Evolutionary conservation across 2,113 vertebrate genomes (phyloP).

Genomic region (Rhegmatorhina hoffmannsi): DNA sequence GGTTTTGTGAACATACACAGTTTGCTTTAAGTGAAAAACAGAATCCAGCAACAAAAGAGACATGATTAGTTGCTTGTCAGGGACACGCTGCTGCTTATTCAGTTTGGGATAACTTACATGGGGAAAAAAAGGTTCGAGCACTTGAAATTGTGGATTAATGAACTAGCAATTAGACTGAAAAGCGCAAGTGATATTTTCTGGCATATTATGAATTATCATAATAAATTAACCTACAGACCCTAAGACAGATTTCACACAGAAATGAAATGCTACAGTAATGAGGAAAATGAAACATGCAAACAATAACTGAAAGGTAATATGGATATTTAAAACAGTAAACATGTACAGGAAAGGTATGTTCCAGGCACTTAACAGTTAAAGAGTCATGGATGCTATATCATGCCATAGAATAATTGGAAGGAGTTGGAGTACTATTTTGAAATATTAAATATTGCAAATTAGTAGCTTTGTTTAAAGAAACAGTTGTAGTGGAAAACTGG

Average conservation of each 20-base stretch:
- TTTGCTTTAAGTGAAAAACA: background rate
- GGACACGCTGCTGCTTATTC: background rate
- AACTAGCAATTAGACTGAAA: background rate
- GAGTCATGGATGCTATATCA: background rate
- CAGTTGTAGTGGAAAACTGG: background rate
- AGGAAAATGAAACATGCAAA: background rate
- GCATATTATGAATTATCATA: background rate
- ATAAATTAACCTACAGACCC: background rate
- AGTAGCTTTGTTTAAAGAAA: background rate
- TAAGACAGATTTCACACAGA: background rate
- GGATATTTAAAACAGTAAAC: background rate
- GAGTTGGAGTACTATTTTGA: background rate
- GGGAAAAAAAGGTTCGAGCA: conserved; percentile 35
- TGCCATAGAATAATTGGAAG: background rate
- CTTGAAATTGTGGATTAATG: background rate
- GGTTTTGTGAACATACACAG: background rate
- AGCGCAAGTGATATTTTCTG: background rate
- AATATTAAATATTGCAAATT: background rate
- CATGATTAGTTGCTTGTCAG: background rate
- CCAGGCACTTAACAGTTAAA: background rate
- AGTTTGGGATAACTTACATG: background rate
- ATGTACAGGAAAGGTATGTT: background rate
- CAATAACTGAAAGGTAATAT: background rate
- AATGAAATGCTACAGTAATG: background rate
- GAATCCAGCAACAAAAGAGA: background rate